Base-by-base conservation (phyloP, 2,888 invertebrate species). In the Glyphotaelius pellucidus region DNA sequence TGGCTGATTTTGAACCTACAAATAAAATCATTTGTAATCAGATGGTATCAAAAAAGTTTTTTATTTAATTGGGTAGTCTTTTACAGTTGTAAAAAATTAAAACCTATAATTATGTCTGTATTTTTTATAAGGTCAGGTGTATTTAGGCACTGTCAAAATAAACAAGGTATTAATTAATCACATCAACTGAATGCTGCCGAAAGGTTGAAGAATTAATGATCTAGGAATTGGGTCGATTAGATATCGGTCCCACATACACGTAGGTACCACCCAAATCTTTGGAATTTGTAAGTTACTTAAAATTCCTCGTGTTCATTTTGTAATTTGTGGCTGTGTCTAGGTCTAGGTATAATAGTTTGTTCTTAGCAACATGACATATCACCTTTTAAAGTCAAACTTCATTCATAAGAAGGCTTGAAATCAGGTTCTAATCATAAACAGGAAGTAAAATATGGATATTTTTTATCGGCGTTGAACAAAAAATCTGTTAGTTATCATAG, bases 151-250 rank as follows among this genome's bases (percentile, higher is more conserved):
- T 30, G 42, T 47, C 47, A 47, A 42, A 52, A 87, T 19, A 31
- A 47, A 67, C 87, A 7, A 15, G 31, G 52, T 47, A 47, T 87
- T 87, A 47, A 87, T 87, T 52, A 87, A 87, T 87, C 87, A 67
- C 31, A 19, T 30, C 30, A 47, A 47, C 32, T 12, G 9, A 87
- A 30, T 47, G 52, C 52, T 87, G 87, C 87, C 87, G 87, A 87
- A 42, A 47, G 83, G 52, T 87, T 47, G 31, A 30, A 87, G 19
- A 87, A 87, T 87, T 87, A 87, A 87, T 87, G 87, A 87, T 87
- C 87, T 67, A 31, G 11, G 31, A 47, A 87, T 87, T 84, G 84
- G 84, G 84, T 38, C 84, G 84, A 67, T 67, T 67, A 67, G 67
- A 67, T 67, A 67, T 67, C 67, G 67, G 67, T 67, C 7, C n/a